phyloP scores from a whole-genome alignment of 64 coral and sea anemone species.

The Astreopora myriophthalma region DNA sequence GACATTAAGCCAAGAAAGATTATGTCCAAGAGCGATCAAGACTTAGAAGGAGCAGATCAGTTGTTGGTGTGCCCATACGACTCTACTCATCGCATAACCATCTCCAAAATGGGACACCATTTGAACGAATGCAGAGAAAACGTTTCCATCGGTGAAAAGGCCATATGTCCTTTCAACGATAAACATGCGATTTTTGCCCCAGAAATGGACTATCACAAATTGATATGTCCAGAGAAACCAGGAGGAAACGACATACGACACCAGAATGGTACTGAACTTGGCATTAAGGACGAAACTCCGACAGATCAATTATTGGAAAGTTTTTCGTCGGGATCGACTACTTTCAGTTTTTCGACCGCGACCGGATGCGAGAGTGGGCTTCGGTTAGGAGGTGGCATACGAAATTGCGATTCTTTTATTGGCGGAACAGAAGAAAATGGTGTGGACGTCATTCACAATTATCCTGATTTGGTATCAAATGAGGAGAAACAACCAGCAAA shows the following conservation, averaged over 20 bases:
- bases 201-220: slow-evolving; percentile 85
- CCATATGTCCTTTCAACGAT: slow-evolving; percentile 96
- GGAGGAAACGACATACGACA: slow-evolving; percentile 24
- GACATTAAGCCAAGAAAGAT: slow-evolving; percentile 58
- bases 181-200: slow-evolving; percentile 73
- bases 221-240: slow-evolving; percentile 59
- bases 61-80: slow-evolving; percentile 68
- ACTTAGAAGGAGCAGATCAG: slow-evolving; percentile 60
- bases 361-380: slow-evolving; percentile 74
- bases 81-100: slow-evolving; percentile 54
- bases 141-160: slow-evolving; percentile 77
- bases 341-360: slow-evolving; percentile 6
- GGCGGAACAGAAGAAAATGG: slow-evolving; percentile 45
- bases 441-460: not conserved
- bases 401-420: slow-evolving; percentile 49
- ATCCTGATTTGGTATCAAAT: slow-evolving; percentile 48
- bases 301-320: not conserved
- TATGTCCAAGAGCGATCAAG: slow-evolving; percentile 90
- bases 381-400: slow-evolving; percentile 60
- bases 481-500: slow-evolving; percentile 39
- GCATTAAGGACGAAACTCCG: not conserved
- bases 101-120: slow-evolving; percentile 65
- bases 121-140: slow-evolving; percentile 86
- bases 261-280: not conserved
- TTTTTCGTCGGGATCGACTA: slow-evolving; percentile 27